Evolutionary conservation across 2,113 vertebrate species (phyloP).

Genomic region (Pituophis catenifer): DNA sequence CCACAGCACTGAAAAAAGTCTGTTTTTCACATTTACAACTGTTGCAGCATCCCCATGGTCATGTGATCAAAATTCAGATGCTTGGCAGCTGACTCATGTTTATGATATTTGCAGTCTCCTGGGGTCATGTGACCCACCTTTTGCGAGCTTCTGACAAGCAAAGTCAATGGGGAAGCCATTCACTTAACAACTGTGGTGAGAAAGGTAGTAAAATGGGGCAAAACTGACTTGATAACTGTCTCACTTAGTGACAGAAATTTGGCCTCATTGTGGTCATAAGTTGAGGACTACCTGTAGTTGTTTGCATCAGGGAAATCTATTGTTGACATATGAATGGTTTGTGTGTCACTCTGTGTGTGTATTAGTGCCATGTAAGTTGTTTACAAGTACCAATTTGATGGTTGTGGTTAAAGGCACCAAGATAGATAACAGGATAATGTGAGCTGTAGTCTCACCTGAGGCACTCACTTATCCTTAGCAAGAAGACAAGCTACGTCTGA

Average conservation of each 20-base stretch:
- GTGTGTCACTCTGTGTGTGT: not conserved
- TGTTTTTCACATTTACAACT: not conserved
- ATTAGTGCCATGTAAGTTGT: not conserved
- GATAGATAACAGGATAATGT: not conserved
- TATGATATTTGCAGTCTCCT: not conserved
- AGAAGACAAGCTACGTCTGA: not conserved
- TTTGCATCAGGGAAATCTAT: not conserved
- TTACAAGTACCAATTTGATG: not conserved
- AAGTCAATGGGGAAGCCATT: not conserved
- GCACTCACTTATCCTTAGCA: not conserved
- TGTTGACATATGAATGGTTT: not conserved
- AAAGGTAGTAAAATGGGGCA: not conserved
- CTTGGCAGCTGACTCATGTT: not conserved
- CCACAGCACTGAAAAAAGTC: not conserved
- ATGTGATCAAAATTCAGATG: not conserved
- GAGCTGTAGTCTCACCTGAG: not conserved
- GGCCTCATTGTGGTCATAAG: not conserved
- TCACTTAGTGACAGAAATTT: not conserved
- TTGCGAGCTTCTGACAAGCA: not conserved
- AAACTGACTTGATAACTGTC: not conserved
- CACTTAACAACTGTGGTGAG: not conserved
- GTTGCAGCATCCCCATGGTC: not conserved
- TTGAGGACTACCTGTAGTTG: not conserved
- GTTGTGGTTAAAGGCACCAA: not conserved
- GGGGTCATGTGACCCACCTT: not conserved